Percentiles rank a stretch among this genome's conserved stretches.
phyloP scores from a whole-genome alignment of 2,113 vertebrate species.

The Leptocoma aspasia region DNA sequence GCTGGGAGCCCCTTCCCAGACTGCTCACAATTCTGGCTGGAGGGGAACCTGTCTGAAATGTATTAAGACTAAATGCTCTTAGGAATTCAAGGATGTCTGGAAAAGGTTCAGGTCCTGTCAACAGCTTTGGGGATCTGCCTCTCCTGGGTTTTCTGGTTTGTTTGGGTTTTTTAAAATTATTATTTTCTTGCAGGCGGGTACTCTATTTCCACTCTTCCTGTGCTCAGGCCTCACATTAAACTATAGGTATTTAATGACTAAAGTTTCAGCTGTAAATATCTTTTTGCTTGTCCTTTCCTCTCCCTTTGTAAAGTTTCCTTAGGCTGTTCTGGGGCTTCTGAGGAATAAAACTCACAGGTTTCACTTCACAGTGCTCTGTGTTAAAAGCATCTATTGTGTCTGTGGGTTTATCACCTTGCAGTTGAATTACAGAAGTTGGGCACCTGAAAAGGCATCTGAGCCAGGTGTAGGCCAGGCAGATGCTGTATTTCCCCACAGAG shows the following conservation, averaged over 20 bases:
- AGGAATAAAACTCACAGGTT: neutral
- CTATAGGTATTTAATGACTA: neutral
- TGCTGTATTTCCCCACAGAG: neutral
- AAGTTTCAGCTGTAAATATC: neutral
- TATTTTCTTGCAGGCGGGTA: neutral
- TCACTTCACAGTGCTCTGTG: neutral
- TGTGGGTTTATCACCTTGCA: neutral
- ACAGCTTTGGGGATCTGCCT: neutral
- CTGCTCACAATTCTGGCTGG: neutral
- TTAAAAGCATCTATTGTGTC: neutral
- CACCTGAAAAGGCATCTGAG: neutral
- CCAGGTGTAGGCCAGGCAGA: neutral
- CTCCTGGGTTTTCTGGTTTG: neutral
- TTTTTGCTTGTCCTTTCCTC: neutral
- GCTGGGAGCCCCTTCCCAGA: neutral
- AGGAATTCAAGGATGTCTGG: conserved; percentile 9
- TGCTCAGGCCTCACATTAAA: neutral
- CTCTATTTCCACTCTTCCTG: neutral
- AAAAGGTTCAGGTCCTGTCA: neutral
- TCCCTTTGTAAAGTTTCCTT: neutral
- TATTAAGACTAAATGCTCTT: neutral
- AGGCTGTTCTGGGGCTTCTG: neutral
- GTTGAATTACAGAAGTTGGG: neutral
- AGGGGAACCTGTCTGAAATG: neutral
- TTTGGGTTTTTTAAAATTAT: neutral